These are phyloP conservation scores for Leptopterna dolabrata DNA, from an alignment of 2,888 invertebrate species.

Conservation along the genomic window DNA sequence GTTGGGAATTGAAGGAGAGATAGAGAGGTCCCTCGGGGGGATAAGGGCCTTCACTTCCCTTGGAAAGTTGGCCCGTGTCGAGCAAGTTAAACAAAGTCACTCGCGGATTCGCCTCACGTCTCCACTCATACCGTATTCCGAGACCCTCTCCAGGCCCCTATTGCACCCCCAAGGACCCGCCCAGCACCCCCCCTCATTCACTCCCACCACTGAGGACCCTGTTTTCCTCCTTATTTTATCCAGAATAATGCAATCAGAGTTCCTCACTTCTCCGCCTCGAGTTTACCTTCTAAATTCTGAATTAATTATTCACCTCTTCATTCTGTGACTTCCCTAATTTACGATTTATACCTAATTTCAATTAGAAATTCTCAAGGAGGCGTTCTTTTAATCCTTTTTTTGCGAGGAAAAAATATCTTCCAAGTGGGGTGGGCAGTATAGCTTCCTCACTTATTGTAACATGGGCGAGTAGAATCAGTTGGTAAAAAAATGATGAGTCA, in stretches of 20 bases:
- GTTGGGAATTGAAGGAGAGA: constrained; percentile 26
- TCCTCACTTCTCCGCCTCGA: constrained; percentile 5
- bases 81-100: constrained; percentile 45
- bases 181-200: neutral
- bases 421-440: too few species aligned
- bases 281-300: constrained; percentile 33
- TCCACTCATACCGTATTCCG: constrained; percentile 57
- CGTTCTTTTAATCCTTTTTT: neutral
- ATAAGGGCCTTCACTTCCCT: constrained; percentile 47
- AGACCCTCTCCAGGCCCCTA: constrained; percentile 4
- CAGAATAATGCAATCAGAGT: constrained; percentile 48
- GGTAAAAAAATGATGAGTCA: too few species aligned
- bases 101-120: constrained; percentile 52
- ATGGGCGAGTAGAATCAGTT: too few species aligned
- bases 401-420: too few species aligned
- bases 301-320: constrained; percentile 32
- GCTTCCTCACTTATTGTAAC: too few species aligned
- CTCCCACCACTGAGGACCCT: constrained; percentile 20
- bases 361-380: neutral
- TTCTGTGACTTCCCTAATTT: neutral
- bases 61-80: constrained; percentile 52
- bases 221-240: constrained; percentile 54
- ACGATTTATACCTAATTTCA: neutral
- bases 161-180: neutral
- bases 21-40: constrained; percentile 44